phyloP scores from a whole-genome alignment of 64 coral and sea anemone species.

The Dendrophyllia cribrosa region DNA sequence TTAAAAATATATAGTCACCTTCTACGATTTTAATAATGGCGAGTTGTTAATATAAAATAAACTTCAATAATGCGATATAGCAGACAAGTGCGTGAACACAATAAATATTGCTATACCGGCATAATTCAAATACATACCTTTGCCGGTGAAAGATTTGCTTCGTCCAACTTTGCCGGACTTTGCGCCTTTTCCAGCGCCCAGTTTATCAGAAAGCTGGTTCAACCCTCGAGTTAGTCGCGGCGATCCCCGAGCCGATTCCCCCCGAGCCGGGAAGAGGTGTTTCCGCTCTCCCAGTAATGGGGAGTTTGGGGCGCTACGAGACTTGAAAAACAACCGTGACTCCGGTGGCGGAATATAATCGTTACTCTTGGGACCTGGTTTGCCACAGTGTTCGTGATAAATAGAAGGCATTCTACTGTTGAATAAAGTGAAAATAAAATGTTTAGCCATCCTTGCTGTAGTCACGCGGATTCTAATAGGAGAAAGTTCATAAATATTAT shows the following conservation, averaged over 20 bases:
- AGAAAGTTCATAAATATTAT: neutral
- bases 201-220: slow-evolving; percentile 43
- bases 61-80: neutral
- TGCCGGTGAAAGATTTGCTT: slow-evolving; percentile 89
- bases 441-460: neutral
- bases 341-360: slow-evolving; percentile 90
- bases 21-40: no score
- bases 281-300: slow-evolving; percentile 67
- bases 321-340: slow-evolving; percentile 77
- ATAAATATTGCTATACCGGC: neutral
- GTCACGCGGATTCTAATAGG: neutral
- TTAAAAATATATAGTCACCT: no score
- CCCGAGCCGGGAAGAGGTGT: slow-evolving; percentile 33
- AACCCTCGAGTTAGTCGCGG: slow-evolving; percentile 55
- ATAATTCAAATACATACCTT: slow-evolving; percentile 57
- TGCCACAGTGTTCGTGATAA: slow-evolving; percentile 96
- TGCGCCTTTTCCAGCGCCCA: slow-evolving; percentile 4
- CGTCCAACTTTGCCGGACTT: slow-evolving; percentile 70
- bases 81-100: neutral
- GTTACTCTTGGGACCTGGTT: slow-evolving; percentile 92
- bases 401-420: slow-evolving; percentile 92
- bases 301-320: slow-evolving; percentile 90
- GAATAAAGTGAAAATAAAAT: neutral
- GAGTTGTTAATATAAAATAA: no score
- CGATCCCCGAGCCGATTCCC: neutral